Evolutionary conservation across 1,140 invertebrate genomes (phyloP), one percentile per base, ranked within the genome.

Genomic region (Calosoma granatense): DNA sequence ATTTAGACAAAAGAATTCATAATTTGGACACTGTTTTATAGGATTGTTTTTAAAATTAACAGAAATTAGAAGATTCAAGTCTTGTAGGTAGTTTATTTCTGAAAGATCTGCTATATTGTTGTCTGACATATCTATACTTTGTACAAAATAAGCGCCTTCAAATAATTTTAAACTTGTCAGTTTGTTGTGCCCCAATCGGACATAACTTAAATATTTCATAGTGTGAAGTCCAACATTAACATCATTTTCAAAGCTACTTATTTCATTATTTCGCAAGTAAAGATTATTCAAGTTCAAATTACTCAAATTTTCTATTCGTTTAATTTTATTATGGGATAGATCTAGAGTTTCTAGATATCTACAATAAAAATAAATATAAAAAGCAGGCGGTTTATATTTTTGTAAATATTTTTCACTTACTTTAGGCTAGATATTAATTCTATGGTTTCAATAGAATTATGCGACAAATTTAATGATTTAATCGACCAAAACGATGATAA

Each of bases 401-500:
- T 3, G 54, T 19, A 30, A 55, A n/a, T 6, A 14, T 36, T 26
- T 22, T 39, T 22, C 17, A 22, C 30, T 51, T 55, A 51, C n/a
- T 56, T 60, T 36, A 68, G 56, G 12, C 59, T 53, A 9, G 60
- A 26, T 6, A 68, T 26, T 51, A 64, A 64, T 53, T 60, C 56
- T 1, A 68, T 63, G 51, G 54, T 30, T 15, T 21, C 51, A 12
- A 68, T 65, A 17, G 55, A 22, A 60, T 68, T 68, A 41, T 65
- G 41, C 2, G 65, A 60, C 47, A 68, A 52, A 60, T 66, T 57
- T 17, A 68, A 53, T 55, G 65, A 56, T n/a, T 62, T 58, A 1
- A 68, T 57, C 0, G 67, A 66, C 67, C 67, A 68, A 56, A 68
- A 68, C 2, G 56, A 56, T 14, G 57, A 60, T 17, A 68, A 54